Evolutionary conservation across 1,140 invertebrate genomes (phyloP), one percentile per base, ranked within the genome.

Genomic region (Pectinophora gossypiella): DNA sequence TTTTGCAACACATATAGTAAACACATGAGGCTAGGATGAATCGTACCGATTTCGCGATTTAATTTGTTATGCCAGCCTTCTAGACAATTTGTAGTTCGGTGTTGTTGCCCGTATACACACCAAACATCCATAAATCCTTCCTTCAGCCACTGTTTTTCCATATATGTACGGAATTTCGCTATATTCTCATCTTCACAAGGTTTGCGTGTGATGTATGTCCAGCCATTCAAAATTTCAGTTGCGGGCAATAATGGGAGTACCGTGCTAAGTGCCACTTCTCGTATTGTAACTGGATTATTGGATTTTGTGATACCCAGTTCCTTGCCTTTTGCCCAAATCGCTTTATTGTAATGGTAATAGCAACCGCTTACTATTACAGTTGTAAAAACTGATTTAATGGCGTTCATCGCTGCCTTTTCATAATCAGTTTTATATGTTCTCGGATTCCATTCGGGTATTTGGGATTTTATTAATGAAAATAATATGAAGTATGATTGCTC

Each of bases 181-280:
- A 15, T 16, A n/a, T 36, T 36, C n/a, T n/a, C 12, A 15, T 49
- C 35, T 12, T 49, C 48, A 21, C 12, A 12, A 7, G n/a, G n/a
- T 12, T 49, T 12, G 32, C 19, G 15, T 20, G 35, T n/a, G 9
- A 49, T 38, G 10, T 49, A 40, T 15, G 9, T 13, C 48, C 48
- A 49, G 13, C 48, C 48, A 20, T 49, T 27, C 35, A 13, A 38
- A 5, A 49, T 22, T 15, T 16, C 16, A 38, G 27, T 18, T 7
- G 21, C 27, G 19, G 48, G 48, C 19, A 49, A 40, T 16, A 49
- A 49, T n/a, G 47, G 47, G n/a, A 48, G 47, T 16, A 13, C 32
- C 19, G 48, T 38, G 22, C 22, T 23, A 10, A 23, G 22, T 23
- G 22, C 4, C 10, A 23, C 22, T 43, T n/a, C n/a, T n/a, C n/a